phyloP scores from a whole-genome alignment of 2,113 vertebrate species.

The Ovibos moschatus region DNA sequence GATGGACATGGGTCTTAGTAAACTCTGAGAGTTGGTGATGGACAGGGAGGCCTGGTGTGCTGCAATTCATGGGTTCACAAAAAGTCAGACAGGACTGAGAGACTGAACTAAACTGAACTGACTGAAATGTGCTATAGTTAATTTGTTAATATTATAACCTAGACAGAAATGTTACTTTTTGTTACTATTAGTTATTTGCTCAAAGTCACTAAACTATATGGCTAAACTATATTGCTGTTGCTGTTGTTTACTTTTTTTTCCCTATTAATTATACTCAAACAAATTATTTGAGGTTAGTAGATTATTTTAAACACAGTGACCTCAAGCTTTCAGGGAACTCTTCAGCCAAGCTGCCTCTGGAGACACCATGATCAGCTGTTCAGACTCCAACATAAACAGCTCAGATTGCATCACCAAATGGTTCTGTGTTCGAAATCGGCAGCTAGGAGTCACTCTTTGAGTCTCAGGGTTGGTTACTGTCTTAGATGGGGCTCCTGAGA shows the following conservation, averaged over 20 bases:
- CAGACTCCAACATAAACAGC: not conserved
- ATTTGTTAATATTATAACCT: not conserved
- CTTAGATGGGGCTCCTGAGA: not conserved
- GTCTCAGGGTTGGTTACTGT: too few relatives aligned
- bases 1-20: too few relatives aligned
- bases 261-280: not conserved
- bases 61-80: too few relatives aligned
- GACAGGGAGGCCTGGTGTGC: too few relatives aligned
- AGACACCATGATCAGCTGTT: not conserved
- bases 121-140: not conserved
- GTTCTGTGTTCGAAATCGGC: not conserved
- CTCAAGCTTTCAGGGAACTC: not conserved
- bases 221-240: not conserved
- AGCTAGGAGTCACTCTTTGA: too few relatives aligned
- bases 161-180: not conserved
- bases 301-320: not conserved
- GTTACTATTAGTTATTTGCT: not conserved
- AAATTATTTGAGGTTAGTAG: not conserved
- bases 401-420: not conserved
- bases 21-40: too few relatives aligned
- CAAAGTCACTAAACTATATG: not conserved
- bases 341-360: not conserved
- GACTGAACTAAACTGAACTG: too few relatives aligned
- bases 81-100: too few relatives aligned
- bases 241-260: not conserved